phyloP scores from a whole-genome alignment of 1,140 invertebrate genomes.

The Cataglyphis hispanica region DNA sequence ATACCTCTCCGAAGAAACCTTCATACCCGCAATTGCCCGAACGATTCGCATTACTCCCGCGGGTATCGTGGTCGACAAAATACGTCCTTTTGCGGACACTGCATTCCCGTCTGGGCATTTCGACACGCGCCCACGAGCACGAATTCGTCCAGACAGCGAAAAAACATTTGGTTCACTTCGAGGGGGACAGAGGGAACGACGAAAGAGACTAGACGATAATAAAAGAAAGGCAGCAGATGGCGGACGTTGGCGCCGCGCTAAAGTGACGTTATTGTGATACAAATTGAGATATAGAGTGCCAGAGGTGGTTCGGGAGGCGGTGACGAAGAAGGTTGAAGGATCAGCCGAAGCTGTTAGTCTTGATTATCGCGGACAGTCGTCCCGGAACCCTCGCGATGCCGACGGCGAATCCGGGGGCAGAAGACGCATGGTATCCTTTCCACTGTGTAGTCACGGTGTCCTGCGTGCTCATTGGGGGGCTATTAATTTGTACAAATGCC shows the following conservation, averaged over 20 bases:
- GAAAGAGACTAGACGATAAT: constrained; percentile 49
- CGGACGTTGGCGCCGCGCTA: constrained; percentile 70
- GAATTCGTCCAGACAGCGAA: constrained; percentile 53
- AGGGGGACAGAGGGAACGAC: background rate
- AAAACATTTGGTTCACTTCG: background rate
- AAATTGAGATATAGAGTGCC: constrained; percentile 85
- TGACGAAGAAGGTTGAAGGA: constrained; percentile 84
- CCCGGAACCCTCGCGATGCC: constrained; percentile 73
- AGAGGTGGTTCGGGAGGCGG: constrained; percentile 73
- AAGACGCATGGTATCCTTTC: constrained; percentile 80
- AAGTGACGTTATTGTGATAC: constrained; percentile 85
- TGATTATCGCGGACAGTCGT: constrained; percentile 85
- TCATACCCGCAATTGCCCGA: constrained; percentile 54
- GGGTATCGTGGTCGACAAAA: constrained; percentile 68
- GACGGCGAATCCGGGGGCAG: constrained; percentile 60
- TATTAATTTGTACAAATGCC: constrained; percentile 80
- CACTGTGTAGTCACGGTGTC: constrained; percentile 54
- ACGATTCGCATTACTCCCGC: constrained; percentile 68
- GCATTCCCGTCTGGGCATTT: constrained; percentile 42
- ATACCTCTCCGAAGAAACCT: constrained; percentile 56
- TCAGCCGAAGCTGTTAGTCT: constrained; percentile 85
- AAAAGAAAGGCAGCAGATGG: constrained; percentile 50
- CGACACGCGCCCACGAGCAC: constrained; percentile 58
- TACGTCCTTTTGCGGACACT: constrained; percentile 62
- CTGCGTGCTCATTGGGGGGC: constrained; percentile 65